phyloP scores from a whole-genome alignment of 1,140 invertebrate species.

The Campoletis sonorensis region DNA sequence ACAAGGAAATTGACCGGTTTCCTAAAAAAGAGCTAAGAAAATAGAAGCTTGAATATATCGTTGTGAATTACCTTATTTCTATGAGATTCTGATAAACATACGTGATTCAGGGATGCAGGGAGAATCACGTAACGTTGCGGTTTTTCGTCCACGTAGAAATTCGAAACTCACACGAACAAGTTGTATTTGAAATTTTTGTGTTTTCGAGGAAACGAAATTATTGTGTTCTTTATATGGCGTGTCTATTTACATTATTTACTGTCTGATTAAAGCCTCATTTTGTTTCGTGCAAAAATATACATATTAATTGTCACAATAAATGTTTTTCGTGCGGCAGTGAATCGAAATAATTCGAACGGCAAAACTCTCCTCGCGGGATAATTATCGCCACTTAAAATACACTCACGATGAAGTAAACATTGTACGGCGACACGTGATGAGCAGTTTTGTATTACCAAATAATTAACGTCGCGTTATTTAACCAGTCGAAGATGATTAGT shows the following conservation, averaged over 20 bases:
- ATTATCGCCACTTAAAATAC: constrained; percentile 20
- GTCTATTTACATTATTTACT: background rate
- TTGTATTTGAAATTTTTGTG: background rate
- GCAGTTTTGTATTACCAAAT: constrained; percentile 63
- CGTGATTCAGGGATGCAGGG: constrained; percentile 12
- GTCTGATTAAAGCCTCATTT: background rate
- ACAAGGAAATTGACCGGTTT: constrained; percentile 9
- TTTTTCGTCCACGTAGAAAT: constrained; percentile 41
- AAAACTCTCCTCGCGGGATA: background rate
- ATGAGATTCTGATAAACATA: constrained; percentile 20
- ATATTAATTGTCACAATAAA: no score
- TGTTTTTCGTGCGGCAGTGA: background rate
- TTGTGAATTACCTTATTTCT: background rate
- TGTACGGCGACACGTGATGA: constrained; percentile 36
- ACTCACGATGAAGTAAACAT: background rate
- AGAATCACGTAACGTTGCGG: constrained; percentile 53
- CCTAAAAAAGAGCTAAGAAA: background rate
- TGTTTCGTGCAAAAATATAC: background rate
- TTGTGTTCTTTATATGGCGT: background rate
- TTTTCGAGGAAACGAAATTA: background rate
- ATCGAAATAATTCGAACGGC: background rate
- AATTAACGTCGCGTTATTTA: constrained; percentile 58
- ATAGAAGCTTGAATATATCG: background rate
- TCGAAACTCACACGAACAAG: background rate
- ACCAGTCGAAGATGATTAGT: constrained; percentile 58